Conservation (phyloP, 2,113 vertebrate species). For the Microcebus murinus region DNA sequence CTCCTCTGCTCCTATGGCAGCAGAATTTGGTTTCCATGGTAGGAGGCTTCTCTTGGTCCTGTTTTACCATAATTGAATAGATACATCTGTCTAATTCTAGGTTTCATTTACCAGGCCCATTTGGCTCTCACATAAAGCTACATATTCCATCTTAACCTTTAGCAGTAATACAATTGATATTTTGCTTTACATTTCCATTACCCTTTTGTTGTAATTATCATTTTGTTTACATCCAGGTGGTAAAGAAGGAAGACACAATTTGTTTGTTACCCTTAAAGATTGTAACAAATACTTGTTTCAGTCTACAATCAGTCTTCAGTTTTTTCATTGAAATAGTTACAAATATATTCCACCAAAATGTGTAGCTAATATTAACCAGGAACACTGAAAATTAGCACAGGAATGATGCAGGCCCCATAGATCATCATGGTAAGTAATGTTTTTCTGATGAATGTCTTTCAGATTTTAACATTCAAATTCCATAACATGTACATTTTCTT, state of each 20-base stretch:
- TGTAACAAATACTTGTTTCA: background rate
- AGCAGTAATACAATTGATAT: background rate
- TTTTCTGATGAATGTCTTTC: background rate
- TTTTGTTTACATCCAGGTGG: background rate
- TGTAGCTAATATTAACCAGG: background rate
- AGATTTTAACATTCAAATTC: constrained; percentile 4
- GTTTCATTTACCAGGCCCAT: background rate
- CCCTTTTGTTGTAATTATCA: background rate
- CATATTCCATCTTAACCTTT: background rate
- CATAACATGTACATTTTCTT: background rate
- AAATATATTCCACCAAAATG: background rate
- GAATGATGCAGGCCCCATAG: background rate
- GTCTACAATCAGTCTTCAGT: background rate
- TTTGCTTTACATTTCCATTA: background rate
- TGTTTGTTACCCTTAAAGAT: background rate
- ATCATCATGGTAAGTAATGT: background rate
- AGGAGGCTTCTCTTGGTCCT: background rate
- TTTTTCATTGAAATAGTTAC: background rate
- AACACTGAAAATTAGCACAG: background rate
- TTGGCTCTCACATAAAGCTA: background rate
- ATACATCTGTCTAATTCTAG: background rate
- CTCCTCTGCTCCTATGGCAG: background rate
- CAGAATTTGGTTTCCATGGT: background rate
- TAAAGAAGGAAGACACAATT: background rate
- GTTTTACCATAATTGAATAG: background rate